Conservation (phyloP, 2,888 invertebrate genomes). For the Ectemnius cavifrons region DNA sequence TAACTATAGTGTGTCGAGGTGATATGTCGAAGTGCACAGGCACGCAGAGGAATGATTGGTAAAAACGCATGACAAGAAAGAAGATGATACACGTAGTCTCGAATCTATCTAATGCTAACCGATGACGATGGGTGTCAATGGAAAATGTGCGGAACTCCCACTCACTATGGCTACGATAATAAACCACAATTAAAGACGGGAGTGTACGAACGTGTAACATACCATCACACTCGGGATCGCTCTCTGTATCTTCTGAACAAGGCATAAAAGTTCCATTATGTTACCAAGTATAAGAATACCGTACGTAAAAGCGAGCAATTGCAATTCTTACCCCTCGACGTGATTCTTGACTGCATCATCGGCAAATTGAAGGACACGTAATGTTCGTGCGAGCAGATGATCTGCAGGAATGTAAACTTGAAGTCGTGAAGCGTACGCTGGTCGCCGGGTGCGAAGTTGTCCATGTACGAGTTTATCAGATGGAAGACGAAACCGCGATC, state of each 20-base stretch:
- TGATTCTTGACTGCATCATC: constrained; percentile 82
- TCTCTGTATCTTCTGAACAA: constrained; percentile 80
- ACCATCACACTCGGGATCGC: constrained; percentile 80
- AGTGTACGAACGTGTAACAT: constrained; percentile 68
- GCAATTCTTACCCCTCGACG: constrained; percentile 73
- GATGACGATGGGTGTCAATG: too few species aligned
- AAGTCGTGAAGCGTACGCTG: constrained; percentile 90
- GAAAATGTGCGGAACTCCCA: constrained; percentile 57
- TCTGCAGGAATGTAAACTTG: constrained; percentile 94
- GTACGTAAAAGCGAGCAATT: too few species aligned
- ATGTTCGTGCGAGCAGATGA: constrained; percentile 96
- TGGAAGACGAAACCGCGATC: constrained; percentile 96
- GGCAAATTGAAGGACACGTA: constrained; percentile 96
- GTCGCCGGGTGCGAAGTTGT: constrained; percentile 91
- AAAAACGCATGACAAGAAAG: too few species aligned
- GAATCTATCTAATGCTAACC: too few species aligned
- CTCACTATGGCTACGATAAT: constrained; percentile 64
- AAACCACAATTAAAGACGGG: constrained; percentile 63
- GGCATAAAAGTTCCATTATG: constrained; percentile 65
- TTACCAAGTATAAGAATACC: constrained; percentile 49
- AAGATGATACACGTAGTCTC: too few species aligned
- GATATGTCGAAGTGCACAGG: too few species aligned
- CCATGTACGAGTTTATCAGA: constrained; percentile 91
- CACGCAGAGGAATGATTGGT: too few species aligned
- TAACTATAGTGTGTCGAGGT: too few species aligned